Base-by-base conservation (phyloP, 2,113 vertebrate species). In the Barnardius zonarius region DNA sequence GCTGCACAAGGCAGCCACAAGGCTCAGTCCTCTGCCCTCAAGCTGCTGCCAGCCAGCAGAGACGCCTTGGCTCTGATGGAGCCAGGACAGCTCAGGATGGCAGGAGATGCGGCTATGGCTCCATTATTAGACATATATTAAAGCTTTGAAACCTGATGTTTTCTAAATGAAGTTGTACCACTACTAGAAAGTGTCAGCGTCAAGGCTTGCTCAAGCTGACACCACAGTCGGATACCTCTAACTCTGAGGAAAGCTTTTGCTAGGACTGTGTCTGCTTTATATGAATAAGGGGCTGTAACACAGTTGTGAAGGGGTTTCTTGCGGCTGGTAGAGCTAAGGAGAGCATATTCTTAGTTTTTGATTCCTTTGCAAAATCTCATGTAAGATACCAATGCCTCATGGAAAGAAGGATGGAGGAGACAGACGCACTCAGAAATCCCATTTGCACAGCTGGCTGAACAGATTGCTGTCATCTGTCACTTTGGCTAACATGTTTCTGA, bases 71-170 rank as follows among this genome's bases (percentile, higher is more conserved):
- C 18, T 35, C 51, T 0, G 0, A 2, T 3, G 9, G 37, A 67
- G 30, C 11, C 4, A 2, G 33, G 37, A 3, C n/a, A 82, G 16
- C 10, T 77, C n/a, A 62, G 35, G 17, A 17, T 0, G 0, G 41
- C 17, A 52, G 59, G 6, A 80, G 4, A 63, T 37, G 11, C 25
- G 19, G 7, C 44, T 3, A 0, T 55, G 61, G 28, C 44, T 88
- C 11, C 11, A 1, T 18, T 66, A 25, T 17, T 49, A 82, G 69
- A 17, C 1, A 9, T 31, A 55, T 33, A 57, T 70, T 69, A 66
- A 61, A 87, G 30, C 12, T 57, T 81, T 78, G 81, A 62, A 82
- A 87, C 8, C 37, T 27, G 13, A 3, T 3, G 18, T 9, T 31
- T 76, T 77, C 51, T 81, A 46, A 76, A 63, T 62, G 48, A 52